Evolutionary conservation across 2,888 invertebrate species (phyloP), one percentile per base, ranked within the genome.

Genomic region (Theretra japonica): DNA sequence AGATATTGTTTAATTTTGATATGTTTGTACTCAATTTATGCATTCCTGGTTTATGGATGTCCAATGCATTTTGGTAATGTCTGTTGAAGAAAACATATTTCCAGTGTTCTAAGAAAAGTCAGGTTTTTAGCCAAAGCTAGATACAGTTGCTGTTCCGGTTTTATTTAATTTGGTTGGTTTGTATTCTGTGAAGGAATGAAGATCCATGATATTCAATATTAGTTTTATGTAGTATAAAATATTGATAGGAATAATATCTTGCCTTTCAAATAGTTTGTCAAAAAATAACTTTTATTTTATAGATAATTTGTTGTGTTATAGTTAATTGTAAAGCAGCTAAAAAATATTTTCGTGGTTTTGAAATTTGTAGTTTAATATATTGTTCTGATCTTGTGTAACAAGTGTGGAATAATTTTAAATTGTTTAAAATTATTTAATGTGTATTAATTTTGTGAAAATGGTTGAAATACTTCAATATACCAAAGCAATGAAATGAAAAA

Each of bases 41-140:
- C 65, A 65, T 65, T 65, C 65, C 65, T 65, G 41, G 21, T 65
- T 17, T 48, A 21, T 62, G 23, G 48, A 41, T 41, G 25, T 23
- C 17, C 17, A 23, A 58, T 25, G 25, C 25, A 48, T 48, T 65
- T 41, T 21, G 7, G 4, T 21, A 41, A 21, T 33, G n/a, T 33
- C 3, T 28, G 15, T 53, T 17, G n/a, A 15, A n/a, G 6, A 53
- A 53, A n/a, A 6, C 1, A 53, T n/a, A 53, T n/a, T n/a, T 53
- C n/a, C 7, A 53, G 53, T n/a, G n/a, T 17, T 6, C 53, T n/a
- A n/a, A 53, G 53, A 53, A 19, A 53, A n/a, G n/a, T n/a, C 53
- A 53, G n/a, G 15, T 2, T 53, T 53, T 53, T n/a, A 53, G n/a
- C 41, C 2, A 53, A n/a, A n/a, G n/a, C 53, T 4, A 53, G n/a